Evolutionary conservation across 1,140 invertebrate species (phyloP), one percentile per base, ranked within the genome.

Genomic region (Aradophagus sp.): DNA sequence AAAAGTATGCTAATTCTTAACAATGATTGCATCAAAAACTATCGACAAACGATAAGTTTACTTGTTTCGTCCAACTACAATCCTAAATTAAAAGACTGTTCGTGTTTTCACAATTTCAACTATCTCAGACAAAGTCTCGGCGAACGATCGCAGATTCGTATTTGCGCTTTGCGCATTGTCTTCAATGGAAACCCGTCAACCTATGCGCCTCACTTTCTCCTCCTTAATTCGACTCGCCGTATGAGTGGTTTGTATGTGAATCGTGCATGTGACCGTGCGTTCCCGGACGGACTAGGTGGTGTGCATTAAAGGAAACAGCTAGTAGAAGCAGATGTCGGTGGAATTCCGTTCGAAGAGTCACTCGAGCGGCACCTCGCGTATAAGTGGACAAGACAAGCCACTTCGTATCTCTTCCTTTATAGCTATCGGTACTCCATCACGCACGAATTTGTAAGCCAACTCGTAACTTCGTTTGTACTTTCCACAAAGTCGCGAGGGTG

Each of bases 361-460:
- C 82, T 85, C 75, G 78, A 85, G 79, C 83, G 82, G 67, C 58
- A 73, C 80, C 73, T 70, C 73, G 78, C 79, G 81, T 77, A 86
- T 85, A 86, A 85, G 81, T 81, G 82, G 79, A 86, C 84, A 84
- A 84, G 84, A 77, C 81, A 84, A 84, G 79, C 79, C 82, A 84
- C 83, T 86, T 82, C 72, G 77, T 52, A 56, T 78, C 73, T 81
- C 81, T 85, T 84, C 78, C 83, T 83, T 81, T 80, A 80, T 80
- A 79, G 71, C 74, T 71, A 71, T 77, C 73, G 75, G 61, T 72
- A 77, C 73, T 79, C 73, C 75, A 39, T 73, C 58, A 70, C 72
- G 67, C 72, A 74, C 65, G 52, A 75, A 70, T 75, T 71, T 58
- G 72, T 74, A 69, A 69, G 61, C 29, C 50, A 63, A 70, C 62